Conservation (phyloP, 2,797 vertebrate genomes). For the Alectoris magna region DNA sequence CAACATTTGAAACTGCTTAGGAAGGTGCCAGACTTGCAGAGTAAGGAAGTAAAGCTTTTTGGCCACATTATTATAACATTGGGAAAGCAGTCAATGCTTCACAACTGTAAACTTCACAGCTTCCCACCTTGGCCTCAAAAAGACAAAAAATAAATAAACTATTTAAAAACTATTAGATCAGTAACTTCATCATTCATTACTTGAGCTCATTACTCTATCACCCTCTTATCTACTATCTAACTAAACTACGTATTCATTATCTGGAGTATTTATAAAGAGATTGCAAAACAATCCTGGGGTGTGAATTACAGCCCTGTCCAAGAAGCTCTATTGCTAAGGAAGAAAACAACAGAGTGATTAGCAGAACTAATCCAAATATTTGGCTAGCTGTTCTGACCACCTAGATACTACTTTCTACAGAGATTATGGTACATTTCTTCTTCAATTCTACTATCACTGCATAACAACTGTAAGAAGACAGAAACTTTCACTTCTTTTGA, state of each 20-base stretch:
- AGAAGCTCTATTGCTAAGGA: not conserved
- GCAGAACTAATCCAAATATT: conserved; percentile 13
- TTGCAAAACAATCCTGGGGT: not conserved
- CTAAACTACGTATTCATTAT: not conserved
- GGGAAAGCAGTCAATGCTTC: not conserved
- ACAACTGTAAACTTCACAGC: not conserved
- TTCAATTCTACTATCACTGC: not conserved
- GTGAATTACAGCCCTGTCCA: not conserved
- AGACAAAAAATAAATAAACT: not conserved
- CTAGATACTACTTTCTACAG: not conserved
- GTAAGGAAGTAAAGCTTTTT: not conserved
- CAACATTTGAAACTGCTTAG: not conserved
- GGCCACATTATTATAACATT: not conserved
- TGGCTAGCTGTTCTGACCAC: conserved; percentile 28
- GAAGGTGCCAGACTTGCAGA: not conserved
- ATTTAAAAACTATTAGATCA: not conserved
- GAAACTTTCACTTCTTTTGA: not conserved
- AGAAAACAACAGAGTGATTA: not conserved
- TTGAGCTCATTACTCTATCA: not conserved
- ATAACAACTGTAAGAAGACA: not conserved
- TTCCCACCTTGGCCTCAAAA: not conserved
- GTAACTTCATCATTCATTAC: not conserved
- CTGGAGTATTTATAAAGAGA: conserved; percentile 30
- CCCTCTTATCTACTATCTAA: not conserved
- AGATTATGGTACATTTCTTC: not conserved